These are phyloP conservation scores for Pseudeuparius sepicola DNA, from an alignment of 2,888 invertebrate species.

Conservation along the genomic window DNA sequence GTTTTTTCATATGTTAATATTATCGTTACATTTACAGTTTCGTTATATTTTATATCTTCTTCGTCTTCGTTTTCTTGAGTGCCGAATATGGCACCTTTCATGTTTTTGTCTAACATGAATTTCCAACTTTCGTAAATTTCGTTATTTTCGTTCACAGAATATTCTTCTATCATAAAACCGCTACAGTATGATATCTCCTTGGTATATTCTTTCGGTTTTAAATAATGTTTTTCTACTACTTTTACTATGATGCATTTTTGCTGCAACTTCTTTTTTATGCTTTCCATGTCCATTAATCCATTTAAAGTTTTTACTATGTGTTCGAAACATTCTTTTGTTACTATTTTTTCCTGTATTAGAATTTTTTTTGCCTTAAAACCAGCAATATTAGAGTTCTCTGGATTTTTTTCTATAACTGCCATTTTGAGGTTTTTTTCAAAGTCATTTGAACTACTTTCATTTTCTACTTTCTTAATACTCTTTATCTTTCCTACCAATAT, in stretches of 20 bases:
- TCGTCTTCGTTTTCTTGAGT: no score
- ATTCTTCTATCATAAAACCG: conserved; percentile 27
- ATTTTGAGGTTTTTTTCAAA: no score
- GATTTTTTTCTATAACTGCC: no score
- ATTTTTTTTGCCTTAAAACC: conserved; percentile 1
- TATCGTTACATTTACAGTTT: conserved; percentile 38
- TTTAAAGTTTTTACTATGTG: conserved; percentile 29
- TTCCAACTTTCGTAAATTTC: conserved; percentile 23
- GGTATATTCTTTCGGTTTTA: conserved; percentile 12
- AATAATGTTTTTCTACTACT: conserved; percentile 20
- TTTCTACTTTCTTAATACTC: conserved; percentile 25
- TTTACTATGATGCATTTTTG: conserved; percentile 21
- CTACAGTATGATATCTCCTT: conserved; percentile 27
- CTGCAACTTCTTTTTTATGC: conserved; percentile 29
- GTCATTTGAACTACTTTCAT: conserved; percentile 18
- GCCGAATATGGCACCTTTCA: conserved; percentile 20
- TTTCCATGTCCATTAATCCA: conserved; percentile 33
- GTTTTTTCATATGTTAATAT: conserved; percentile 40
- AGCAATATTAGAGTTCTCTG: no score
- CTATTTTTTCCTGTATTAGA: conserved; percentile 4
- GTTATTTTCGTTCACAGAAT: conserved; percentile 13
- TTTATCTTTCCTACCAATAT: conserved; percentile 28
- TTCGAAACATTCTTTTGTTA: conserved; percentile 27
- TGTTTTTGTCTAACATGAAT: conserved; percentile 24
- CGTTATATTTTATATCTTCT: no score